Base-by-base conservation (phyloP, 2,113 vertebrate species). In the Scartelaos histophorus region DNA sequence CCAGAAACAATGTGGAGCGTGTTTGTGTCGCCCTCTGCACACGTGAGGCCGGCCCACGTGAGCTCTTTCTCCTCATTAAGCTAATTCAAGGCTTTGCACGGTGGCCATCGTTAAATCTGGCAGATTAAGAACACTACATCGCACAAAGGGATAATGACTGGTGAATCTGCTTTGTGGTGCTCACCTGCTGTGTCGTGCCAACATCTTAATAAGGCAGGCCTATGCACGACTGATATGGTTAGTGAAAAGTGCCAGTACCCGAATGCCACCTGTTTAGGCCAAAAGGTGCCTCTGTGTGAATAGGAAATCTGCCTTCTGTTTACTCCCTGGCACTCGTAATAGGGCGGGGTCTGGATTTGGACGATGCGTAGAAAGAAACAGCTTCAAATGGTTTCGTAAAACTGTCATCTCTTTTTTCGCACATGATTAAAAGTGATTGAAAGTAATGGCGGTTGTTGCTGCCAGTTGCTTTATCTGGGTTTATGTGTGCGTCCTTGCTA, bases 81-180 rank as follows among this genome's bases (percentile, higher is more conserved):
- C 87, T 89, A 88, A 91, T 91, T 90, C 82, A 73, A 81, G 82
- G 87, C 86, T 91, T 90, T 86, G 49, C 70, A 70, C 74, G 9
- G 73, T 67, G 78, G 76, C 81, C 76, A 57, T 70, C 85, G 76
- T 80, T 77, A 89, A 90, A 89, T 75, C 87, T 82, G 9, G n/a
- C 56, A 74, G 81, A 78, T 88, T 87, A 88, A 81, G 82, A 74
- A 76, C 80, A 86, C 73, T 79, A 53, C 22, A 70, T 16, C 25
- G 84, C 68, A 69, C 79, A 83, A 69, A 79, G 74, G 78, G 76
- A 88, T 67, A 81, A 85, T 62, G 71, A 80, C 57, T 67, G 62
- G 81, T 78, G 80, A 86, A 86, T 84, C 84, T 83, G 53, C 78
- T 84, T 84, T 82, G 70, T 76, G 64, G 69, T 76, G 67, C 74